Conservation (phyloP, 2,113 vertebrate genomes). For the Tragelaphus buxtoni region DNA sequence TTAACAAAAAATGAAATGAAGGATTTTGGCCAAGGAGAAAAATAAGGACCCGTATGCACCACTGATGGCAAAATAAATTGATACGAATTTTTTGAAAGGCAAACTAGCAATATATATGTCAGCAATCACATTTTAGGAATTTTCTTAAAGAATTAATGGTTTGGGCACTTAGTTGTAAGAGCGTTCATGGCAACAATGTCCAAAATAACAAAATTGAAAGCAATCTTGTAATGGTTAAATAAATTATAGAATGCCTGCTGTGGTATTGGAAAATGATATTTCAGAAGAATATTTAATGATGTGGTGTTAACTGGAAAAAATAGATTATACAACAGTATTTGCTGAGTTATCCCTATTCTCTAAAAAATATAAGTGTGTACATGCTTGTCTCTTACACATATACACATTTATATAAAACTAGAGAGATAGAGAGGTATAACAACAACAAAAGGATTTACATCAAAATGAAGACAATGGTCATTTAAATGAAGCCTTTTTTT, state of each 20-base stretch:
- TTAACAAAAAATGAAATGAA: neutral
- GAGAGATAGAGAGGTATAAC: neutral
- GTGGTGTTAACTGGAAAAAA: neutral
- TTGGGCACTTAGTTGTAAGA: neutral
- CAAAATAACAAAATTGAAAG: constrained; percentile 37
- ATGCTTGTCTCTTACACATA: neutral
- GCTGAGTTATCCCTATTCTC: neutral
- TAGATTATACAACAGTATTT: neutral
- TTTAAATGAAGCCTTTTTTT: neutral
- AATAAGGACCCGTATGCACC: neutral
- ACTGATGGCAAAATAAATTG: neutral
- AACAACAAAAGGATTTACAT: neutral
- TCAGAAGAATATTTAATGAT: constrained; percentile 6
- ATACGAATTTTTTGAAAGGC: neutral
- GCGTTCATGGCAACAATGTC: neutral
- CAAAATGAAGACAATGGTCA: neutral
- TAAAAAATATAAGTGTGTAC: neutral
- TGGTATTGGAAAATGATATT: neutral
- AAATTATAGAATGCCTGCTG: neutral
- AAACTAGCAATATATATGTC: neutral
- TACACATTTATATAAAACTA: neutral
- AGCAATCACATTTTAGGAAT: neutral
- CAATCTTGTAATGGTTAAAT: neutral
- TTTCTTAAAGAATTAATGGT: constrained; percentile 12
- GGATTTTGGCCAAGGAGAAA: neutral